A percentile compares a stretch with the other conserved stretches of the same genome.
These are phyloP conservation scores for Fregetta grallaria DNA, from an alignment of 2,113 vertebrate genomes.

Conservation along the genomic window DNA sequence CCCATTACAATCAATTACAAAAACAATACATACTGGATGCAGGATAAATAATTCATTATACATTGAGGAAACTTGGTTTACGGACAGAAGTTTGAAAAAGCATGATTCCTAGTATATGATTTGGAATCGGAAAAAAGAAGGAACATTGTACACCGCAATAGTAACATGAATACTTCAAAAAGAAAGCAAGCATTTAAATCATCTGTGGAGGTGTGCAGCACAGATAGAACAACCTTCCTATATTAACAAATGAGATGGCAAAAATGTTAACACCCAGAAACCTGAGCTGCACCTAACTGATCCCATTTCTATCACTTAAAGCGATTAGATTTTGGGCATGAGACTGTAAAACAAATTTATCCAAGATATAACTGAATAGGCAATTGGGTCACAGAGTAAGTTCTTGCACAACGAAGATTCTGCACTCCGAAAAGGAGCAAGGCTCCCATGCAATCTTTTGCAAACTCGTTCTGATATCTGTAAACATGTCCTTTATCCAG, in stretches of 20 bases:
- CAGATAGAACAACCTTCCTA: background rate
- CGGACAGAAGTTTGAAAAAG: background rate
- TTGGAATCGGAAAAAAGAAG: background rate
- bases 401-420: background rate
- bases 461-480: conserved; percentile 28
- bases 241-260: background rate
- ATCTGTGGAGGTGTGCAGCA: background rate
- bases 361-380: background rate
- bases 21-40: accelerated
- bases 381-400: background rate
- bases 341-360: conserved; percentile 18
- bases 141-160: background rate
- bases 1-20: background rate
- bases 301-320: background rate
- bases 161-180: background rate
- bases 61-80: background rate
- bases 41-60: background rate
- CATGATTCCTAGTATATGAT: background rate
- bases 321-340: background rate
- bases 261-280: background rate
- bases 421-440: background rate
- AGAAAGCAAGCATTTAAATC: background rate
- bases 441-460: background rate
- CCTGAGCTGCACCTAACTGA: background rate
- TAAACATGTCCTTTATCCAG: conserved; percentile 3